phyloP scores from a whole-genome alignment of 2,797 vertebrate genomes.

The Typhlichthys eigenmanni region DNA sequence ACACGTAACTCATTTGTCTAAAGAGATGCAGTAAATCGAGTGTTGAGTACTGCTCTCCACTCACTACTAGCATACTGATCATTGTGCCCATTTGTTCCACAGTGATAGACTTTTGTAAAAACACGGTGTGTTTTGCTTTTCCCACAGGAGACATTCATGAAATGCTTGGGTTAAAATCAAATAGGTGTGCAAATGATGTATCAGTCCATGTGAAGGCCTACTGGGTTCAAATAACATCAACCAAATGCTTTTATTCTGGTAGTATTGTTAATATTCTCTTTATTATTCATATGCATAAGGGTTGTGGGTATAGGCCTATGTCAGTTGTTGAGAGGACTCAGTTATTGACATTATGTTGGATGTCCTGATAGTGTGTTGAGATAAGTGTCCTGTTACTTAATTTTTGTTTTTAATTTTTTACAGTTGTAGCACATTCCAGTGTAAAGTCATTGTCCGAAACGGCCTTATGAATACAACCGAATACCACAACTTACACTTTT shows the following conservation, averaged over 20 bases:
- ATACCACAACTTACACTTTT: slow-evolving; percentile 33
- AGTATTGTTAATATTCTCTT: slow-evolving; percentile 27
- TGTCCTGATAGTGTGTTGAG: slow-evolving; percentile 31
- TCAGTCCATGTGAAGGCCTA: slow-evolving; percentile 14
- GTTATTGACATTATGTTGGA: slow-evolving; percentile 23
- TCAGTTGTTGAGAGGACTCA: slow-evolving; percentile 33
- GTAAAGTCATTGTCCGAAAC: slow-evolving; percentile 57
- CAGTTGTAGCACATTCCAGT: slow-evolving; percentile 73
- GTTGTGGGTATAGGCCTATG: slow-evolving; percentile 12
- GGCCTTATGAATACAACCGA: slow-evolving; percentile 66
- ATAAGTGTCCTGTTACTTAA: slow-evolving; percentile 25
- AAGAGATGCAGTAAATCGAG: slow-evolving; percentile 9
- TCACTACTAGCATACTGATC: background rate
- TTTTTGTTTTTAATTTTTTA: slow-evolving; percentile 25
- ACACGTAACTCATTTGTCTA: slow-evolving; percentile 14
- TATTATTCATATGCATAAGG: slow-evolving; percentile 28
- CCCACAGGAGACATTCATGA: background rate
- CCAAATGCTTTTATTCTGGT: slow-evolving; percentile 48
- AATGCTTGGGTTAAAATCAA: slow-evolving; percentile 2
- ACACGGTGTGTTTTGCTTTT: slow-evolving; percentile 13
- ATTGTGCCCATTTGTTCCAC: slow-evolving; percentile 7
- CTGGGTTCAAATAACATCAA: slow-evolving; percentile 14
- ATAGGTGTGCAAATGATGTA: slow-evolving; percentile 13
- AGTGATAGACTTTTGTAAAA: background rate
- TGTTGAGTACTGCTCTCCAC: slow-evolving; percentile 17